Conservation (phyloP, 2,113 vertebrate species). For the Serilophus lunatus region DNA sequence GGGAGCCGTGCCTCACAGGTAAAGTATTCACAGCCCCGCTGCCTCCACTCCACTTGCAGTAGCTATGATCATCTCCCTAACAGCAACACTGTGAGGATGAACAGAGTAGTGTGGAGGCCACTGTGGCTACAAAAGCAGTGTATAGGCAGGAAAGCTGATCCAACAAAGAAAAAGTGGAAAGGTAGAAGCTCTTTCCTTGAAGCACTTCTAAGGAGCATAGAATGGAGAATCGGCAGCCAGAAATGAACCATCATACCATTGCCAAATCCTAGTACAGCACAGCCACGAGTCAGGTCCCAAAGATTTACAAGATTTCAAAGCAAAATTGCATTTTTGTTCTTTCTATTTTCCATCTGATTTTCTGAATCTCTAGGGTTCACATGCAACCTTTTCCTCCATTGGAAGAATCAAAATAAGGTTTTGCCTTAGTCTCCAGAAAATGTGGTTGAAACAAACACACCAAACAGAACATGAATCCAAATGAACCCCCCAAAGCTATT, state of each 20-base stretch:
- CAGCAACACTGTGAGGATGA: background rate
- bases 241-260: background rate
- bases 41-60: background rate
- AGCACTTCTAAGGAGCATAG: background rate
- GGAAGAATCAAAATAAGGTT: background rate
- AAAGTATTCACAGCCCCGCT: background rate
- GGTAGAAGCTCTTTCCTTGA: background rate
- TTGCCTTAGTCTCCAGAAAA: background rate
- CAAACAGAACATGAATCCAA: background rate
- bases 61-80: background rate
- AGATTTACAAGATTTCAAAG: background rate
- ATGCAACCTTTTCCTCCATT: background rate
- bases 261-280: background rate
- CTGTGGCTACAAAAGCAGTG: background rate
- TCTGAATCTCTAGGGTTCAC: background rate
- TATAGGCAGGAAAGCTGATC: background rate
- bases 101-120: background rate
- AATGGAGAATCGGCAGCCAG: background rate
- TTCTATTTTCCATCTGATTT: background rate
- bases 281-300: background rate
- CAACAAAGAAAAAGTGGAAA: background rate
- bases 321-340: background rate
- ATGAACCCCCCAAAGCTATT: background rate
- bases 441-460: background rate
- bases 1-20: fast-evolving